Evolutionary conservation across 2,113 vertebrate species (phyloP).

Genomic region (Prionailurus viverrinus): DNA sequence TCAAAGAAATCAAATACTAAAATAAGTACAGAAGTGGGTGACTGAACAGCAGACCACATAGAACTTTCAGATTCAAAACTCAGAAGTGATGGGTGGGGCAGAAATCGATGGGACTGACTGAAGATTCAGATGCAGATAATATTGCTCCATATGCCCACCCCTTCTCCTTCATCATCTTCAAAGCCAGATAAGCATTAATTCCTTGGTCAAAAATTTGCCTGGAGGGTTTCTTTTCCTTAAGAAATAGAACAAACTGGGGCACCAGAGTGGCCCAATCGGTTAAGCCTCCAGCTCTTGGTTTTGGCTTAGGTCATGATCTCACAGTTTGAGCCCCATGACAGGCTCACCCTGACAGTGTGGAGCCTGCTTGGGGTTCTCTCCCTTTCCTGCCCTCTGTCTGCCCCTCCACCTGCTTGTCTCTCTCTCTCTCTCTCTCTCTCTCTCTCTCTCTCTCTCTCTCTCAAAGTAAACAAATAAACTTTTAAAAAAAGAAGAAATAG

Average conservation of each 20-base stretch:
- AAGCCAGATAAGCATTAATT: not conserved
- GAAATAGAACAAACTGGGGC: not conserved
- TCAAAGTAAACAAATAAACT: no score
- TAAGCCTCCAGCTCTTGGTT: no score
- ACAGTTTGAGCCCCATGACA: no score
- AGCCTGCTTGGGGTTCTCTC: no score
- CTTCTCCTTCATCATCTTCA: not conserved
- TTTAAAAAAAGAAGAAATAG: not conserved
- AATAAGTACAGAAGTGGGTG: not conserved
- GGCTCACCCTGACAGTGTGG: no score
- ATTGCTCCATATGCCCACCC: not conserved
- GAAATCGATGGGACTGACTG: not conserved
- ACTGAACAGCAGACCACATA: not conserved
- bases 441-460: no score
- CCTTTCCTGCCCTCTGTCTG: no score
- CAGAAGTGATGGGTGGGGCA: not conserved
- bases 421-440: no score
- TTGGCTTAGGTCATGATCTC: no score
- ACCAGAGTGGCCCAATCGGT: no score
- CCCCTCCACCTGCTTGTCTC: no score
- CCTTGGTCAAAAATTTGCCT: not conserved
- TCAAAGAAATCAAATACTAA: not conserved
- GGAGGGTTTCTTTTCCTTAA: not conserved
- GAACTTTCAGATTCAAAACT: not conserved
- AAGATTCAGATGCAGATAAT: not conserved